Base-by-base conservation (phyloP, 2,113 vertebrate species). In the Thamnaconus septentrionalis region DNA sequence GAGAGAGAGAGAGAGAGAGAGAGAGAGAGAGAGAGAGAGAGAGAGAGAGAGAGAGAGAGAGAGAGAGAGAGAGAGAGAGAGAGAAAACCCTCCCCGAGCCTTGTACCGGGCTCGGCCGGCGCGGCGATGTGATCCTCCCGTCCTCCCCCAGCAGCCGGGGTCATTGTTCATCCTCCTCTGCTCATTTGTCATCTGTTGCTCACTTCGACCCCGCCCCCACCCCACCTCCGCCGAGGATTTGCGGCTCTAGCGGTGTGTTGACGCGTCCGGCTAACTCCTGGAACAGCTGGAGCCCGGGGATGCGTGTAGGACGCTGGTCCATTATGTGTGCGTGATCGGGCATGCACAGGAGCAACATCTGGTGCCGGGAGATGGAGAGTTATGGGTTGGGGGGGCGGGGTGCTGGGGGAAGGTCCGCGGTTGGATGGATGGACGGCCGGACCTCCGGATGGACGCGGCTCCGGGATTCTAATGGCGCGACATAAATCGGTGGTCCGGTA, bases 231-330 rank as follows among this genome's bases (percentile, higher is more conserved):
- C 51, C 3, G 85, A 31, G 78, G 86, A 87, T 82, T 86, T 82
- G 70, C 40, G 10, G 10, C 76, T 71, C 61, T 78, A 87, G 84
- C 87, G 85, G 84, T 77, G 83, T 87, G 76, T 57, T 31, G 73
- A 60, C 83, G 79, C 70, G 76, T 88, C 85, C 76, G 76, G 58
- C 78, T 83, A 82, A 88, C 83, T 78, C 70, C 68, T 73, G 72
- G 64, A 88, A 80, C 88, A 90, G 85, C 87, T 90, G 88, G 80
- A 87, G 78, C 68, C 41, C 18, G 18, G 48, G 72, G 82, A 62
- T 80, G 76, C 55, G 57, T 64, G 71, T 51, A 1, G 61, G 48
- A 64, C 5, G 45, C 59, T 72, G 67, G 18, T 56, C 46, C 61
- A 39, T 75, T 64, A 47, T 69, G 80, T 72, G 59, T 67, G 53